These are phyloP conservation scores for Meganola albula DNA, from an alignment of 2,888 invertebrate species.

Conservation along the genomic window DNA sequence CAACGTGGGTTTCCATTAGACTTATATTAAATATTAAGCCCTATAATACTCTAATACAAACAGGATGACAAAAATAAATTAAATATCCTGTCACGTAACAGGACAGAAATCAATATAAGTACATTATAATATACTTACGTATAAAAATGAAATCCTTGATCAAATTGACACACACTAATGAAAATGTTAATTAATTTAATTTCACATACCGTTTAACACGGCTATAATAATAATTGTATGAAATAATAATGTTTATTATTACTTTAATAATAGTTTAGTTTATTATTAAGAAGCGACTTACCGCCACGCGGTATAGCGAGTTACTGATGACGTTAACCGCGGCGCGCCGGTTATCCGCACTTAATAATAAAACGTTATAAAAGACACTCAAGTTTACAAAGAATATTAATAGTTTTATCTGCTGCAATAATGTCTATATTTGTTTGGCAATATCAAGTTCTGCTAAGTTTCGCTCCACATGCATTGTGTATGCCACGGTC, in stretches of 20 bases:
- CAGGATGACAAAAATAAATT: constrained; percentile 8
- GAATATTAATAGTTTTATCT: constrained; percentile 19
- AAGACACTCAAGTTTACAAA: constrained; percentile 6
- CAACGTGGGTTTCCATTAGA: constrained; percentile 49
- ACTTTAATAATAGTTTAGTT: constrained; percentile 29
- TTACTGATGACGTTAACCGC: constrained; percentile 54
- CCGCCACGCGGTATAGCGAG: constrained; percentile 32
- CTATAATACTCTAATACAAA: too few relatives aligned
- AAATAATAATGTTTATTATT: constrained; percentile 30
- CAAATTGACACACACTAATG: constrained; percentile 32
- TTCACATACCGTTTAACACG: constrained; percentile 44
- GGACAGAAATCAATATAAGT: constrained; percentile 48
- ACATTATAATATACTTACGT: constrained; percentile 45
- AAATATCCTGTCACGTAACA: constrained; percentile 22
- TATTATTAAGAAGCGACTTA: constrained; percentile 34
- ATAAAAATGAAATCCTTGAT: constrained; percentile 39
- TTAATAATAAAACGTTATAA: constrained; percentile 33
- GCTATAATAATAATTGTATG: constrained; percentile 40
- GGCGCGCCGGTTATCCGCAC: constrained; percentile 41
- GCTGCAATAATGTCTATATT: constrained; percentile 15
- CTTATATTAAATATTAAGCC: constrained; percentile 14
- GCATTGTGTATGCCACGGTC: constrained; percentile 62
- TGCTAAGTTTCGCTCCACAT: constrained; percentile 42
- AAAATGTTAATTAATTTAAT: constrained; percentile 27
- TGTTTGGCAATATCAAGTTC: constrained; percentile 12